Evolutionary conservation across 2,113 vertebrate genomes (phyloP), one percentile per base, ranked within the genome.

Genomic region (Panthera tigris): DNA sequence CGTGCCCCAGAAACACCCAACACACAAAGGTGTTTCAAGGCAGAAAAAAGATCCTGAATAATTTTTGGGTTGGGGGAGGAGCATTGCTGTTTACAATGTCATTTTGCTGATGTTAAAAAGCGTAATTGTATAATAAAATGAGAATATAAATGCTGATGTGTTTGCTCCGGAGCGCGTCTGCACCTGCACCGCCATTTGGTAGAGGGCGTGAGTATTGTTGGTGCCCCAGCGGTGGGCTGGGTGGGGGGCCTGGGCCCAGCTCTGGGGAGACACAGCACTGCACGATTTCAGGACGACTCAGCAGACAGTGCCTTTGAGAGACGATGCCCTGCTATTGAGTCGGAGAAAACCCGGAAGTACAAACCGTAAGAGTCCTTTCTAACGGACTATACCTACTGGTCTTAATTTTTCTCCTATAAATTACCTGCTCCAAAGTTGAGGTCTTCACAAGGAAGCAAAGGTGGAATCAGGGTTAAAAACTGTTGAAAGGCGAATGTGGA

Each of bases 251-350:
- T 9, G 76, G 76, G 29, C 16, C 29, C 16, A 5, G 29, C 16
- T 52, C 76, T 33, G 29, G 4, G 48, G 76, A 52, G 48, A 48
- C 4, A 7, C 13, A 5, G 7, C 1, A 0, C 21, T 9, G 23
- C 45, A 36, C 23, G 4, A n/a, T 31, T 52, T 65, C 50, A 19
- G 41, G 66, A 36, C 7, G 1, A 31, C 41, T 76, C 69, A 16
- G 16, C 4, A 16, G 74, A 39, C 13, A 15, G 50, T 1, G 61
- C 81, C 31, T 92, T 13, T 31, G 21, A 33, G 36, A 36, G 57
- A 39, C 1, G 41, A 23, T 4, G 4, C 3, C 21, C 4, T 4
- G n/a, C 39, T 23, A 0, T 27, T 0, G 57, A 18, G 13, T 13
- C 8, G 2, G n/a, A 52, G 10, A 39, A 29, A n/a, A 25, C 4